These are phyloP conservation scores for Eupithecia inturbata DNA, from an alignment of 2,888 invertebrate genomes.

Conservation along the genomic window DNA sequence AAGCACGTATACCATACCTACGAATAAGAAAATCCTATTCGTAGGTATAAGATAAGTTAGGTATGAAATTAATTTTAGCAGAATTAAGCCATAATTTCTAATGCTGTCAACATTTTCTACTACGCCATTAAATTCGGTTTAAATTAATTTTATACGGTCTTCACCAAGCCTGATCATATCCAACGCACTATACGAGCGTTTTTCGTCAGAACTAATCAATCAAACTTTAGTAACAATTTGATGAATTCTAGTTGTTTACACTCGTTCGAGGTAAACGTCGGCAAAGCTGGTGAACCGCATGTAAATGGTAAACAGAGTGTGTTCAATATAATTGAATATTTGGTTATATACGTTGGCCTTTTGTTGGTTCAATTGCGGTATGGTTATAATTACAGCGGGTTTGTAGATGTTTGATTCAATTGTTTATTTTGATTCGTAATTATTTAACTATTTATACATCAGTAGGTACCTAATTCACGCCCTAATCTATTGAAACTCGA, in stretches of 20 bases:
- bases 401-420: not conserved
- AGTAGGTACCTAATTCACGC: too few species aligned
- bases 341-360: not conserved
- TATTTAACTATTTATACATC: too few species aligned
- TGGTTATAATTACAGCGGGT: not conserved
- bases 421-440: not conserved
- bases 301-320: not conserved
- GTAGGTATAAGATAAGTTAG: too few species aligned
- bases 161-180: too few species aligned
- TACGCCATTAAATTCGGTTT: too few species aligned
- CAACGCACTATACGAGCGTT: not conserved
- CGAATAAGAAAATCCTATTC: too few species aligned
- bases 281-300: conserved; percentile 8
- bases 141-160: too few species aligned
- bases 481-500: too few species aligned
- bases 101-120: too few species aligned
- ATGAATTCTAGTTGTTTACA: conserved; percentile 23
- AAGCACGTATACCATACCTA: too few species aligned
- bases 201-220: not conserved
- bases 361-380: not conserved
- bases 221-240: conserved; percentile 4
- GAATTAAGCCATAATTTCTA: too few species aligned
- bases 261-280: conserved; percentile 5
- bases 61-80: too few species aligned
- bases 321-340: conserved; percentile 10